Evolutionary conservation across 1,140 invertebrate species (phyloP).

Genomic region (Drosophila busckii): DNA sequence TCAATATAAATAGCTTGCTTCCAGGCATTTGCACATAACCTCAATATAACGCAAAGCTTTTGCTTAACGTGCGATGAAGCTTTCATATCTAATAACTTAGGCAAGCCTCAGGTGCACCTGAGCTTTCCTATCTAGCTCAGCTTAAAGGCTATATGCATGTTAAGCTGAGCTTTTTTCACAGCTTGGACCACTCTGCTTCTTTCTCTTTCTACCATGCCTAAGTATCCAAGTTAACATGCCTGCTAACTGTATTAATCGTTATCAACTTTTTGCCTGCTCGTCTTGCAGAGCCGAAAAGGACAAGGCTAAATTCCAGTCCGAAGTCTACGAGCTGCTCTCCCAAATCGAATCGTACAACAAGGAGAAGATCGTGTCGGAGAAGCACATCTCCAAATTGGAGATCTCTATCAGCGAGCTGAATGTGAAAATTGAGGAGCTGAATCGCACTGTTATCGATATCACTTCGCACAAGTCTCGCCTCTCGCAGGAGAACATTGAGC

Average conservation of each 20-base stretch:
- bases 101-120: too few species aligned
- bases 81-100: not conserved
- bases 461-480: slow-evolving; percentile 93
- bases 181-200: too few species aligned
- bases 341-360: slow-evolving; percentile 95
- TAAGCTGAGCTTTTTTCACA: too few species aligned
- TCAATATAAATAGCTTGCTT: slow-evolving; percentile 55
- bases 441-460: slow-evolving; percentile 96
- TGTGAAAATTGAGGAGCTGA: slow-evolving; percentile 96
- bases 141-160: too few species aligned
- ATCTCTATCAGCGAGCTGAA: slow-evolving; percentile 92
- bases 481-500: slow-evolving; percentile 95
- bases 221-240: too few species aligned
- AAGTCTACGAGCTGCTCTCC: slow-evolving; percentile 96
- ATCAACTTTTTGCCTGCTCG: slow-evolving; percentile 62
- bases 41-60: slow-evolving; percentile 33
- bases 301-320: slow-evolving; percentile 96
- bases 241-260: too few species aligned
- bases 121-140: too few species aligned
- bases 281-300: slow-evolving; percentile 93
- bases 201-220: too few species aligned
- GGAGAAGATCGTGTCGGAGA: slow-evolving; percentile 91
- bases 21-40: slow-evolving; percentile 45
- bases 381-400: slow-evolving; percentile 94
- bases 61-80: slow-evolving; percentile 18